Base-by-base conservation (phyloP, 1,140 invertebrate species). In the Archivesica marissinica region DNA sequence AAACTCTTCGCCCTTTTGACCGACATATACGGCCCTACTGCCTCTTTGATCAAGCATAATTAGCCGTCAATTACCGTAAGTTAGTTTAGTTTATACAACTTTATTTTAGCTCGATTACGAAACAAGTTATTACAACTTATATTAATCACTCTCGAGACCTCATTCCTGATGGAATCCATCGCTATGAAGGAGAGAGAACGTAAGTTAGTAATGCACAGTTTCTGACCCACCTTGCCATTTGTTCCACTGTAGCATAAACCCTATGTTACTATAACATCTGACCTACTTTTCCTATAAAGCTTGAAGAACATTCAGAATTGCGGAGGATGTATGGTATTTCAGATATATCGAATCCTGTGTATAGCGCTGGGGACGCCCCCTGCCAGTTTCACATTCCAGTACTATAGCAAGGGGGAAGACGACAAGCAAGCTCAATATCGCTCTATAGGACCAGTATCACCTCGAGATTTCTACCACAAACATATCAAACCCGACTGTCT, bases 301-400 rank as follows among this genome's bases (percentile, higher is more conserved):
- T 50, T 50, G 47, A 13, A 50, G n/a, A 50, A 50, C 47, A 13
- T 50, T n/a, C 13, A 50, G 13, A n/a, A 13, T 64, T 64, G 35
- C 61, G 4, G 2, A 6, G 15, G 15, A 23, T 28, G 25, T 64
- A 17, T 64, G 3, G 17, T 59, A 44, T 54, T 54, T 3, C 80
- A 93, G 92, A 89, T 98, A n/a, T 97, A 96, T 92, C 95, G 97
- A 85, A 96, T 98, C 86, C 95, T 98, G 54, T 96, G 96, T 28
- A 97, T 98, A 59, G 87, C 85, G 41, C 64, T 91, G 47, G 91
- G 91, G 28, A 86, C 86, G 0, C 97, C 97, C 2, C 95, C 96
- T n/a, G 95, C 97, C 85, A 96, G 95, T 38, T 96, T 98, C 90
- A 96, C 95, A 0, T 98, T 97, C 96, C 97, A 97, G 87, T 98